phyloP scores from a whole-genome alignment of 2,113 vertebrate species.

The Clarias magur region DNA sequence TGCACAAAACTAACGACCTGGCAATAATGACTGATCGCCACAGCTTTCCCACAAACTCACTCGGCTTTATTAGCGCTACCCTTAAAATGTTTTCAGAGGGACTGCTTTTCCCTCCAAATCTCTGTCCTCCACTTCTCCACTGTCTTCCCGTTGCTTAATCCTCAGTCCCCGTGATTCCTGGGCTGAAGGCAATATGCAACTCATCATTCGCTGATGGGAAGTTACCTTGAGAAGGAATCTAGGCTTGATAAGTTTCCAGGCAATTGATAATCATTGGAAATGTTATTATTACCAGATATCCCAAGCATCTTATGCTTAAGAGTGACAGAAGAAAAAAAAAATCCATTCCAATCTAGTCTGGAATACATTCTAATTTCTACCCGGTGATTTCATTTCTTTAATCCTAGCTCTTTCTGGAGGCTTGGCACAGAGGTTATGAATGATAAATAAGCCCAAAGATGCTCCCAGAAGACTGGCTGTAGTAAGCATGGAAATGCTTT shows the following conservation, averaged over 20 bases:
- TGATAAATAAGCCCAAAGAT: constrained; percentile 20
- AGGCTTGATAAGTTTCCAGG: background rate
- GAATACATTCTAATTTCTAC: constrained; percentile 31
- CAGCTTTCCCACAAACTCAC: constrained; percentile 53
- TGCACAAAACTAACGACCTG: constrained; percentile 66
- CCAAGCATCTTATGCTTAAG: background rate
- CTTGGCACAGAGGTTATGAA: constrained; percentile 21
- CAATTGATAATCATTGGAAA: background rate
- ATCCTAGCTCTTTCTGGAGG: constrained; percentile 19
- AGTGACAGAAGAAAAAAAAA: background rate
- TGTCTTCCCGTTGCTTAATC: background rate
- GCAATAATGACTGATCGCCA: constrained; percentile 66
- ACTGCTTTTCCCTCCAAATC: background rate
- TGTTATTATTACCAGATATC: background rate
- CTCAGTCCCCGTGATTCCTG: background rate
- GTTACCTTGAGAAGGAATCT: background rate
- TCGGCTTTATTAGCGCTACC: constrained; percentile 23
- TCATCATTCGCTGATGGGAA: background rate
- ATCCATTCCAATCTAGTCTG: background rate
- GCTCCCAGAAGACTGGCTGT: constrained; percentile 11
- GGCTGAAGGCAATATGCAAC: background rate
- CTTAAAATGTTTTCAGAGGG: background rate
- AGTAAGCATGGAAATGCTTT: constrained; percentile 47
- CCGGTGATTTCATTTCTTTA: constrained; percentile 22
- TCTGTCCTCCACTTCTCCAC: too few species aligned